Conservation (phyloP, 2,888 invertebrate species). For the Aphodius granarius region DNA sequence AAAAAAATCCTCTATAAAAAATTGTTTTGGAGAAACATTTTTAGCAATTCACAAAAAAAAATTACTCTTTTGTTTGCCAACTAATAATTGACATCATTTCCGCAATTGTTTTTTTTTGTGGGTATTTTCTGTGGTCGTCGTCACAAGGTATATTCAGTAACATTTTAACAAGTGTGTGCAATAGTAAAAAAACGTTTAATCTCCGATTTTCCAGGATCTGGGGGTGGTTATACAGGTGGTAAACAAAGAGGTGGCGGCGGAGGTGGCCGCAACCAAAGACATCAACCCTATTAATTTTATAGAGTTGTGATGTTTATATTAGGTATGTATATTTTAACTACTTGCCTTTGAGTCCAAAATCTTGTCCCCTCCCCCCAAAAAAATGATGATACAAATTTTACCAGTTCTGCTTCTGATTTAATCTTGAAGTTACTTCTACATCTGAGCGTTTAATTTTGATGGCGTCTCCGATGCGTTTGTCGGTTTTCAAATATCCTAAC, state of each 20-base stretch:
- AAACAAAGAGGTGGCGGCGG: constrained; percentile 80
- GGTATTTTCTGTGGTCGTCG: constrained; percentile 2
- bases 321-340: constrained; percentile 23
- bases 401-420: constrained; percentile 40
- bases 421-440: constrained; percentile 29
- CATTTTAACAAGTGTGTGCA: neutral
- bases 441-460: constrained; percentile 10
- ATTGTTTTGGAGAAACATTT: neutral
- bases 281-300: constrained; percentile 77
- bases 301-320: constrained; percentile 37
- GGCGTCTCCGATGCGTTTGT: neutral
- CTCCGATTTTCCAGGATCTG: constrained; percentile 33
- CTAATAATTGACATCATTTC: neutral
- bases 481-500: neutral
- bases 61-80: neutral
- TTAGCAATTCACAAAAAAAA: neutral
- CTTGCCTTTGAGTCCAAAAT: neutral
- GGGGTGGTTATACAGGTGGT: constrained; percentile 74
- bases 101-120: neutral
- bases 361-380: constrained; percentile 4
- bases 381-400: constrained; percentile 32
- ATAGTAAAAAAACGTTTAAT: constrained; percentile 17
- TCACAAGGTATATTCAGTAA: neutral
- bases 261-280: constrained; percentile 79
- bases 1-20: neutral